phyloP scores from a whole-genome alignment of 2,113 vertebrate genomes.

The Holacanthus passer region DNA sequence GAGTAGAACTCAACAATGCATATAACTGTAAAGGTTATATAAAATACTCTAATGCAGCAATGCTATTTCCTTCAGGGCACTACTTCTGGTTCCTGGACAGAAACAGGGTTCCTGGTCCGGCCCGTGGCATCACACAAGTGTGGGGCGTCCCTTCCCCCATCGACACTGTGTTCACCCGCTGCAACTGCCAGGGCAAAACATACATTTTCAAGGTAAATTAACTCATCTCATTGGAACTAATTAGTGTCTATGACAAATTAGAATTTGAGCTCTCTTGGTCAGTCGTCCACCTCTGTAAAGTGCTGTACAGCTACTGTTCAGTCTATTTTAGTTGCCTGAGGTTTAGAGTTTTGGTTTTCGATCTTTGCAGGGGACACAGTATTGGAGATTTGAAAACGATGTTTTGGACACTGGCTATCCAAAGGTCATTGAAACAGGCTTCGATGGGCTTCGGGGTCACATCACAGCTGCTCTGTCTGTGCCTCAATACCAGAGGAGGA shows the following conservation, averaged over 20 bases:
- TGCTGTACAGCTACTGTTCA: not conserved
- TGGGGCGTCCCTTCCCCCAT: constrained; percentile 97
- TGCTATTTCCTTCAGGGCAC: constrained; percentile 84
- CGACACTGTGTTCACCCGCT: constrained; percentile 93
- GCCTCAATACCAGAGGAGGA: constrained; percentile 85
- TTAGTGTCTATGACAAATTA: not conserved
- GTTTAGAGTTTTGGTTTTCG: not conserved
- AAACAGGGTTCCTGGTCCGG: constrained; percentile 78
- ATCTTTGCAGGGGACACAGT: constrained; percentile 86
- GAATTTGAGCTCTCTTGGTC: not conserved
- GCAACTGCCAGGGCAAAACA: constrained; percentile 95
- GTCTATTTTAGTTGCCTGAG: not conserved
- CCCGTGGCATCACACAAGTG: constrained; percentile 87
- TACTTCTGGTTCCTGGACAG: constrained; percentile 92
- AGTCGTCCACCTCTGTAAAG: not conserved
- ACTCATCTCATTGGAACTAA: not conserved
- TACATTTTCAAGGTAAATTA: constrained; percentile 93
- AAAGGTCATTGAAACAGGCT: constrained; percentile 86
- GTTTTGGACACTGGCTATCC: constrained; percentile 90
- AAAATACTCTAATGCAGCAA: not conserved
- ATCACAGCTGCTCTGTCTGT: constrained; percentile 91
- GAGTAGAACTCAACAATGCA: no score
- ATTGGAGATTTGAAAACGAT: constrained; percentile 95
- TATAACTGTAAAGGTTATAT: no score
- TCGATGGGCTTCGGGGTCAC: constrained; percentile 89